Conservation (phyloP, 30 jellyfish, hydroid and myxozoan genomes). For the Cassiopea andromeda region DNA sequence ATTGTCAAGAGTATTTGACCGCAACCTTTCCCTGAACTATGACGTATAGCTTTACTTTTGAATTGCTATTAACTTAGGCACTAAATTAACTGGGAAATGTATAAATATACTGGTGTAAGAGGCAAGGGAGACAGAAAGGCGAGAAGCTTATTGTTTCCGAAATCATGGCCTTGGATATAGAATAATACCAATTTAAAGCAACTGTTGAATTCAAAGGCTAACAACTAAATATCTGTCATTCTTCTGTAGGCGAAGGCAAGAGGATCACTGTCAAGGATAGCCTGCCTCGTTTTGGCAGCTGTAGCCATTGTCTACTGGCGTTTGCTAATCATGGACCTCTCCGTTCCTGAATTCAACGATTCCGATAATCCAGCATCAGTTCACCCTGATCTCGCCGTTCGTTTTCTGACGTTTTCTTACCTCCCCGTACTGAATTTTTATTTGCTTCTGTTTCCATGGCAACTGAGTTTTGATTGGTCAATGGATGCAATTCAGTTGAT, state of each 20-base stretch:
- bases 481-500: constrained; percentile 90
- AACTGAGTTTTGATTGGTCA: constrained; percentile 96
- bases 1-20: no score
- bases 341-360: constrained; percentile 78
- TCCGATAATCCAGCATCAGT: constrained; percentile 95
- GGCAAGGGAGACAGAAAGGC: no score
- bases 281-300: constrained; percentile 32
- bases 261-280: constrained; percentile 41
- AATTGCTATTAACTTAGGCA: no score
- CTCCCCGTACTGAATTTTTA: constrained; percentile 79
- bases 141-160: no score
- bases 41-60: no score
- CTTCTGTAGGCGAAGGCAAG: constrained; percentile 19
- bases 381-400: constrained; percentile 52
- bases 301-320: constrained; percentile 57
- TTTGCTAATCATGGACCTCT: constrained; percentile 66
- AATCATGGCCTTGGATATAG: neutral
- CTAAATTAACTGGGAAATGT: no score
- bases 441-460: constrained; percentile 88
- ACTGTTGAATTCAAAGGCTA: neutral
- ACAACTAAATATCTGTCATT: neutral
- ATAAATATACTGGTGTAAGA: no score
- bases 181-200: neutral
- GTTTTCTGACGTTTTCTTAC: constrained; percentile 76
- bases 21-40: no score